A percentile compares a stretch with the other conserved stretches of the same genome.
Conservation (phyloP, 2,888 invertebrate species). For the Pristionchus arcanus region DNA sequence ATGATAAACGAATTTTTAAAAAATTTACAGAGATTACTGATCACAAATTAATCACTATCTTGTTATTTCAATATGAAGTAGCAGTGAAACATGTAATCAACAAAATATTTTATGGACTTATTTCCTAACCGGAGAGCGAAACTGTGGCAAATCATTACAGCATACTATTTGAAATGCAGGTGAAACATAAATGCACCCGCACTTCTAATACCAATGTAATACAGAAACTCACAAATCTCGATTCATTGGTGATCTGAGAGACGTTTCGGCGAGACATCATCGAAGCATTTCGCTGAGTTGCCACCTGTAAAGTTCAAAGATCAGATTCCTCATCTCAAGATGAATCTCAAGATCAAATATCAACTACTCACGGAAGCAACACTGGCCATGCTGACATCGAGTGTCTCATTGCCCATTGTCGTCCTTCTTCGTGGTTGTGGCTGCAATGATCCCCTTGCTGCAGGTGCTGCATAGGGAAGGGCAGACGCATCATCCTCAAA, state of each 20-base stretch:
- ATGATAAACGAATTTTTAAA: neutral
- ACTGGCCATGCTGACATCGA: conserved; percentile 43
- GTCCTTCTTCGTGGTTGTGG: neutral
- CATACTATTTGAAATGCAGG: too few relatives aligned
- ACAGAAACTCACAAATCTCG: conserved; percentile 31
- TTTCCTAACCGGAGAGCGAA: too few relatives aligned
- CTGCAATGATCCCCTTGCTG: neutral
- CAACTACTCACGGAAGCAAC: neutral
- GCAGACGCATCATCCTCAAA: neutral
- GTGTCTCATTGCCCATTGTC: conserved; percentile 40
- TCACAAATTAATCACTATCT: too few relatives aligned
- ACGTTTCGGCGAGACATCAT: conserved; percentile 32
- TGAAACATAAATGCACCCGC: too few relatives aligned
- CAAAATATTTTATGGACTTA: too few relatives aligned
- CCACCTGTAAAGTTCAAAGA: conserved; percentile 20
- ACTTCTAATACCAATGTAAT: too few relatives aligned
- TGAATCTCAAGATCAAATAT: neutral
- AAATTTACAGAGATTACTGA: too few relatives aligned
- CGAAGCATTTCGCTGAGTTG: conserved; percentile 9
- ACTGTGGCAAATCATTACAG: too few relatives aligned
- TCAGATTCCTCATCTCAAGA: neutral
- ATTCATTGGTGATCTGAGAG: conserved; percentile 47
- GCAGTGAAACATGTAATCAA: too few relatives aligned
- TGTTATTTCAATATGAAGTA: too few relatives aligned
- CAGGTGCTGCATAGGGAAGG: neutral